phyloP scores from a whole-genome alignment of 2,888 invertebrate genomes.

The Sesamia inferens region DNA sequence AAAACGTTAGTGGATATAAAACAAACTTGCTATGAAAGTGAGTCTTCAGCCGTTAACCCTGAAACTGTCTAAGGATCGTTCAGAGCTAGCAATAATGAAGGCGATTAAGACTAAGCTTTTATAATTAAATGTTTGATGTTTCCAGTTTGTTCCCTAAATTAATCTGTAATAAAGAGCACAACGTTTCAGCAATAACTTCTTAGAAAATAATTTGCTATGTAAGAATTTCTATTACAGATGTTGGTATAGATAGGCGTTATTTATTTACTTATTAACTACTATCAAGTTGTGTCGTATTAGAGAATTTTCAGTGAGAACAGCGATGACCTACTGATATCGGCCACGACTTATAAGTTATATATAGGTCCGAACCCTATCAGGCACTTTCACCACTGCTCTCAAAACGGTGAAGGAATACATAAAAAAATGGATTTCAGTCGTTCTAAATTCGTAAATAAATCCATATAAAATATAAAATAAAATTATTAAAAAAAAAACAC shows the following conservation, averaged over 20 bases:
- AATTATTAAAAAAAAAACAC: too few species aligned
- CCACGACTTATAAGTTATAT: too few species aligned
- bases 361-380: too few species aligned
- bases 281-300: constrained; percentile 9
- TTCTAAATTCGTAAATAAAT: too few species aligned
- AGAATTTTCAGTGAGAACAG: constrained; percentile 6
- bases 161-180: constrained; percentile 23
- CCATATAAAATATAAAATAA: too few species aligned
- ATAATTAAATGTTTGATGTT: constrained; percentile 55
- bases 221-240: constrained; percentile 6
- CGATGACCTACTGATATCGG: too few species aligned
- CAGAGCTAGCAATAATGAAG: constrained; percentile 42
- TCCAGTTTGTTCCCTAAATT: constrained; percentile 36
- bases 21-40: constrained; percentile 34
- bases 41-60: constrained; percentile 31
- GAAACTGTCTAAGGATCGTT: constrained; percentile 39
- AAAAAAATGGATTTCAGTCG: too few species aligned
- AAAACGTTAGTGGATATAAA: constrained; percentile 51
- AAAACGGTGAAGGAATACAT: too few species aligned
- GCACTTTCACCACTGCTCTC: too few species aligned
- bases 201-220: constrained; percentile 13
- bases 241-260: constrained; percentile 3
- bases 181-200: constrained; percentile 17
- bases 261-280: neutral
- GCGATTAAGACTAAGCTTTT: constrained; percentile 40